phyloP scores from a whole-genome alignment of 2,888 invertebrate genomes.

The Ectemnius continuus region DNA sequence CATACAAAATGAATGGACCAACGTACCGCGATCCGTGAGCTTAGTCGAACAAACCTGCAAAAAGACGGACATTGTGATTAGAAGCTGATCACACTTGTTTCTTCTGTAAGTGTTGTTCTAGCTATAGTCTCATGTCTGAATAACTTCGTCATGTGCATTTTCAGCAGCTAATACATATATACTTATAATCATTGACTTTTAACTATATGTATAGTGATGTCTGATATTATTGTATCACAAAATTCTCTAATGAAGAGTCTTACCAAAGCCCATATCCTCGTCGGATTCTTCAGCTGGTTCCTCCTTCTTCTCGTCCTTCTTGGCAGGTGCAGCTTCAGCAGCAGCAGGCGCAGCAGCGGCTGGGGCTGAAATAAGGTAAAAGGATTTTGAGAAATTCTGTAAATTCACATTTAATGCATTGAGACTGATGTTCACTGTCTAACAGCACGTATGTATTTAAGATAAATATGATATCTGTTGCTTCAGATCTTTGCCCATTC shows the following conservation, averaged over 20 bases:
- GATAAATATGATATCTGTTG: conserved; percentile 7
- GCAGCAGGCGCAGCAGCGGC: conserved; percentile 82
- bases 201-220: conserved; percentile 22
- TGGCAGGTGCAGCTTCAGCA: conserved; percentile 81
- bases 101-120: conserved; percentile 18
- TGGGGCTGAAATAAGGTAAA: conserved; percentile 49
- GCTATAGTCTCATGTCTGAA: conserved; percentile 62
- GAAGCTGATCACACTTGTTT: conserved; percentile 4
- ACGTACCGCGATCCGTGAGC: conserved; percentile 52
- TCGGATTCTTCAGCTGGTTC: conserved; percentile 90
- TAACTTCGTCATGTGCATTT: conserved; percentile 57
- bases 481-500: neutral
- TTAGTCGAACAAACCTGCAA: conserved; percentile 88
- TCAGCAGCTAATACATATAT: conserved; percentile 82
- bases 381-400: neutral
- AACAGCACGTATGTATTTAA: too few species aligned
- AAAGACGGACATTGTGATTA: conserved; percentile 67
- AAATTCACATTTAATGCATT: neutral
- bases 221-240: conserved; percentile 14
- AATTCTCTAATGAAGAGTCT: conserved; percentile 65
- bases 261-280: conserved; percentile 96
- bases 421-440: neutral
- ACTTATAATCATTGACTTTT: conserved; percentile 79
- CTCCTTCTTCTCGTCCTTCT: conserved; percentile 89
- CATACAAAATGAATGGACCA: conserved; percentile 65